Evolutionary conservation across 1,140 invertebrate genomes (phyloP), one percentile per base, ranked within the genome.

Genomic region (Pogonomyrmex barbatus): DNA sequence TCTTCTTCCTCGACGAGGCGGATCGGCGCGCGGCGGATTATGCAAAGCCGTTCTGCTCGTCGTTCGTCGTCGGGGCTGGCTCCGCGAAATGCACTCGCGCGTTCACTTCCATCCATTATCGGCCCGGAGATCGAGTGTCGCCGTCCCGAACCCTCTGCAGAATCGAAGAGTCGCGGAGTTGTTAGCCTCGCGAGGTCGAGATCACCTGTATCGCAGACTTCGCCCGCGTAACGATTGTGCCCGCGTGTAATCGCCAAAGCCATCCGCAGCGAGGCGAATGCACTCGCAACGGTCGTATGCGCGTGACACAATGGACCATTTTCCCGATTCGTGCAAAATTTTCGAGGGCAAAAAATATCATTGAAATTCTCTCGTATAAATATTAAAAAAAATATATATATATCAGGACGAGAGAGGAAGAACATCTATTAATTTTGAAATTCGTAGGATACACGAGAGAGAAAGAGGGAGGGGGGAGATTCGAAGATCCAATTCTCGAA

Each of bases 81-180:
- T 33, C 52, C 45, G 60, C 76, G n/a, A 79, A 54, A 65, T 17
- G 10, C 33, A 24, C 76, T 79, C 47, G 36, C 62, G 30, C 47
- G 54, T 45, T 60, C 79, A 50, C 33, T 30, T 75, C 45, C 79
- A 47, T 83, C 54, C 79, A 83, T 75, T 83, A 83, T 83, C 52
- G 39, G 52, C 52, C 50, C 24, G 36, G 70, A 12, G 52, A 58
- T 81, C 52, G 9, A 39, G 17, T 56, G 17, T 71, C 68, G 50
- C 33, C 78, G 63, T 33, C 39, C 14, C 50, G 39, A 2, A 36
- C 52, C 39, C 47, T 79, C 67, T 10, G 30, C 14, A 39, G 36
- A 54, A 14, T 42, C 47, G 33, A 68, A 24, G 50, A 36, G 42
- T 17, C 30, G 24, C 10, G 58, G 75, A 45, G 58, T 81, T 42